These are phyloP conservation scores for Bergia sp. DNA, from an alignment of 92 coral and sea anemone species.

Conservation along the genomic window DNA sequence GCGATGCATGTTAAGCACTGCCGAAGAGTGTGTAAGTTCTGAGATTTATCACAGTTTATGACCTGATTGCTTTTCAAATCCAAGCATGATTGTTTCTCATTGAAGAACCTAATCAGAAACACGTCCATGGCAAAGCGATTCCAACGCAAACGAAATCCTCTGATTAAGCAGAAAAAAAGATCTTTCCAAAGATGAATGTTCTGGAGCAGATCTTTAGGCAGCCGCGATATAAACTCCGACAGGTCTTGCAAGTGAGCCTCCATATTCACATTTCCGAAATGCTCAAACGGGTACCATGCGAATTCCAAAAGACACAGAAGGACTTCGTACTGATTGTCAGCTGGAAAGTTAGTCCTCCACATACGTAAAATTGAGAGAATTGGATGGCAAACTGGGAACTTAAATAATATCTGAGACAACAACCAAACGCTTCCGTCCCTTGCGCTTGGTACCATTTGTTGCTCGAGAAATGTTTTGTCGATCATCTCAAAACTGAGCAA, in stretches of 20 bases:
- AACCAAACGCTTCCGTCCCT: not conserved
- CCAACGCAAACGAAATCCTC: constrained; percentile 1
- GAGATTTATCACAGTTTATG: not conserved
- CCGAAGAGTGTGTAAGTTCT: not conserved
- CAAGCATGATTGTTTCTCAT: not conserved
- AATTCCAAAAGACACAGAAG: not conserved
- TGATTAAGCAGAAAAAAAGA: not conserved
- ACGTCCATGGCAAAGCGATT: not conserved
- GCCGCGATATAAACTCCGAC: not conserved
- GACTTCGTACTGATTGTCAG: not conserved
- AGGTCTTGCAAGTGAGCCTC: not conserved
- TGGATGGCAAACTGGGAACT: not conserved
- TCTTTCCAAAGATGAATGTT: not conserved
- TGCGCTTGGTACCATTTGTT: not conserved
- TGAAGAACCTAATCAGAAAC: not conserved
- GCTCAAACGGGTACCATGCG: not conserved
- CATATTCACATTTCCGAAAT: not conserved
- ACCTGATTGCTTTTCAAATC: not conserved
- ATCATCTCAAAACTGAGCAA: not conserved
- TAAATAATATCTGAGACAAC: not conserved
- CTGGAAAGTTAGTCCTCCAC: not conserved
- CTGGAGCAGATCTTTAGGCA: not conserved
- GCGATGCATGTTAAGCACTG: not conserved
- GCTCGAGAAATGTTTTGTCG: not conserved
- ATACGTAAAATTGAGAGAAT: not conserved